Percentiles rank a stretch among this genome's conserved stretches.
Conservation (phyloP, 2,888 invertebrate species). For the Ichneumoninae sp. region DNA sequence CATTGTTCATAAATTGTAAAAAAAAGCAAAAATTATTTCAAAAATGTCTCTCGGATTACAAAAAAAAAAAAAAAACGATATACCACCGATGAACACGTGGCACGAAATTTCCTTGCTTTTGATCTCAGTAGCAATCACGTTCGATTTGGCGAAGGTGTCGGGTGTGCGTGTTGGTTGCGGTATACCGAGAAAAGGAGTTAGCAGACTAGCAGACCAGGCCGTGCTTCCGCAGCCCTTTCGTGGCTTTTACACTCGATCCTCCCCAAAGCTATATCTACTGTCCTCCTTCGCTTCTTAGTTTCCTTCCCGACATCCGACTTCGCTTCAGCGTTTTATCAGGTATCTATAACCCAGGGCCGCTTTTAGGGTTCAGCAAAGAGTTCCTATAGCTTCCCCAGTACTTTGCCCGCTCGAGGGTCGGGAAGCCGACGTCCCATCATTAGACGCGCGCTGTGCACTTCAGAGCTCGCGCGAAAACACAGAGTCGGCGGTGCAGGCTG, state of each 20-base stretch:
- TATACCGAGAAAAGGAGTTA: constrained; percentile 49
- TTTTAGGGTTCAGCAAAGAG: constrained; percentile 4
- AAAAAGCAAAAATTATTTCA: not conserved
- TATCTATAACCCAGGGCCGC: constrained; percentile 16
- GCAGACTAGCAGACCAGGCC: constrained; percentile 26
- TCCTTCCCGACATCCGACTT: constrained; percentile 35
- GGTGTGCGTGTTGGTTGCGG: constrained; percentile 55
- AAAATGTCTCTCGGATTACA: not conserved
- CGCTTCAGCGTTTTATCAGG: constrained; percentile 37
- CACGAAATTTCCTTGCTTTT: not conserved
- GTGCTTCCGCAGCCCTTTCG: constrained; percentile 23
- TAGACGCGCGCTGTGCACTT: constrained; percentile 62
- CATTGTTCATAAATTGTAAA: not conserved
- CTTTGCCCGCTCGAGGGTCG: not conserved
- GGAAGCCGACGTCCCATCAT: constrained; percentile 43
- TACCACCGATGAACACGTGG: not conserved
- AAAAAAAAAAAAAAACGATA: not conserved
- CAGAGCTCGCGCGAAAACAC: constrained; percentile 38
- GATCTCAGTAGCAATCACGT: constrained; percentile 37
- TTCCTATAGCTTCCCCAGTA: not conserved
- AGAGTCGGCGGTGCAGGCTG: constrained; percentile 21
- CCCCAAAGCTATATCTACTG: constrained; percentile 2
- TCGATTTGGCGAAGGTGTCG: constrained; percentile 59
- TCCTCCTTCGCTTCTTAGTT: constrained; percentile 39
- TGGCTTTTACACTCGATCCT: constrained; percentile 22